Evolutionary conservation across 53 echinoderm and acorn worm species (phyloP).

Genomic region (Temnopleurus reevesii): DNA sequence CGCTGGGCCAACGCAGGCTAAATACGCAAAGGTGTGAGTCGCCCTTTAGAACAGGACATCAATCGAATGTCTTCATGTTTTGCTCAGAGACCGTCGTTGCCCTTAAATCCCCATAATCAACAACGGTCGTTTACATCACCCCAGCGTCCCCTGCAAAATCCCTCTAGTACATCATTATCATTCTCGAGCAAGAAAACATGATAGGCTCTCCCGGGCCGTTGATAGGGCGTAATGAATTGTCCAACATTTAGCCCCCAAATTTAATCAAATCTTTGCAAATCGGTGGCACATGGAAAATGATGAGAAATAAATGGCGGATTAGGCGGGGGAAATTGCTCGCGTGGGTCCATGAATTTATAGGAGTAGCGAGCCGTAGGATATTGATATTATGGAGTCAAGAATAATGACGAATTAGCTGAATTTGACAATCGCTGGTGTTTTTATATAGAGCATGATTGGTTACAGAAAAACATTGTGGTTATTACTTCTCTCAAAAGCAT

Average conservation of each 20-base stretch:
- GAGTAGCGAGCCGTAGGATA: slow-evolving; percentile 3
- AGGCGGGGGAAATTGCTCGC: slow-evolving; percentile 47
- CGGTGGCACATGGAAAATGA: slow-evolving; percentile 27
- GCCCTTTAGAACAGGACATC: not conserved
- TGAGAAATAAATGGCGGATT: slow-evolving; percentile 47
- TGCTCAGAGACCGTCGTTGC: not conserved
- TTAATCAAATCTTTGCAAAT: slow-evolving; percentile 38
- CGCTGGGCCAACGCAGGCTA: no score
- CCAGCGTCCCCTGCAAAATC: slow-evolving; percentile 6
- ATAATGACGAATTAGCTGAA: slow-evolving; percentile 50
- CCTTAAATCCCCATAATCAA: slow-evolving; percentile 26
- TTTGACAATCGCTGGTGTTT: slow-evolving; percentile 22
- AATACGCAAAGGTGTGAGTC: no score
- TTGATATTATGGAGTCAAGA: slow-evolving; percentile 15
- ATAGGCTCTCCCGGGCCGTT: not conserved
- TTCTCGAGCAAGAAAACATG: slow-evolving; percentile 34
- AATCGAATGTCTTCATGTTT: slow-evolving; percentile 6
- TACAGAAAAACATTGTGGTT: not conserved
- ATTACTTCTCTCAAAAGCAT: no score
- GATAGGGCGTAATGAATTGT: slow-evolving; percentile 44
- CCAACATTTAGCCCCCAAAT: slow-evolving; percentile 46
- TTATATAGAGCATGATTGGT: slow-evolving; percentile 26
- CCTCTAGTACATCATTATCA: slow-evolving; percentile 15
- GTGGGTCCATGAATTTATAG: not conserved
- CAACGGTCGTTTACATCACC: not conserved